These are phyloP conservation scores for Homarus gammarus DNA, from an alignment of 2,888 invertebrate species.

Conservation along the genomic window DNA sequence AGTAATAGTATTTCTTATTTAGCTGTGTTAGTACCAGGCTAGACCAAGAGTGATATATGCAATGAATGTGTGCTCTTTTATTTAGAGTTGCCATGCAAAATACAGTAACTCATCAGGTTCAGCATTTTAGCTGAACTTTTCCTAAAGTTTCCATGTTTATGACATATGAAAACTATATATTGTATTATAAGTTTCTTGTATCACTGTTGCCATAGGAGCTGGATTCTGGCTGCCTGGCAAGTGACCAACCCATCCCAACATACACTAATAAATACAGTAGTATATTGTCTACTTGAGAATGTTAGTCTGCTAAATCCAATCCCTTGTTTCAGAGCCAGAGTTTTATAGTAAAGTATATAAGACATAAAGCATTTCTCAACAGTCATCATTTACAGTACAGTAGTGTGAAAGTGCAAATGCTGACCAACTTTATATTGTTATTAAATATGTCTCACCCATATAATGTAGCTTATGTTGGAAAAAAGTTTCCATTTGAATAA, in stretches of 20 bases:
- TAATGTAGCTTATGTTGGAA: no score
- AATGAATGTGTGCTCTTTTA: slow-evolving; percentile 22
- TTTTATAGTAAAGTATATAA: no score
- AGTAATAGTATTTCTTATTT: slow-evolving; percentile 2
- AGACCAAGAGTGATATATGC: slow-evolving; percentile 27
- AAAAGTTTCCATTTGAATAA: no score
- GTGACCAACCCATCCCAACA: not conserved
- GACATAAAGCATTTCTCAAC: no score
- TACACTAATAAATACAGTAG: not conserved
- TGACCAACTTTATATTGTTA: no score
- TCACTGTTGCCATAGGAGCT: not conserved
- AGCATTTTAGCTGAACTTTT: slow-evolving; percentile 11
- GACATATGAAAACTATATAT: slow-evolving; percentile 3
- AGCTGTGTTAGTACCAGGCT: not conserved
- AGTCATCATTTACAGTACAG: no score
- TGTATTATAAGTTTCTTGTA: not conserved
- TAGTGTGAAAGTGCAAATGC: no score
- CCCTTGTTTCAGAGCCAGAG: not conserved
- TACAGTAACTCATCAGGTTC: not conserved
- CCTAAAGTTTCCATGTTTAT: slow-evolving; percentile 6
- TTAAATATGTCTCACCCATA: no score
- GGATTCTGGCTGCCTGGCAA: slow-evolving; percentile 25
- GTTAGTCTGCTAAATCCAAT: not conserved
- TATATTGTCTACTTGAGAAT: not conserved
- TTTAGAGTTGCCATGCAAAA: slow-evolving; percentile 19